A percentile compares a stretch with the other conserved stretches of the same genome.
Evolutionary conservation across 2,113 vertebrate species (phyloP).

Genomic region (Cottus gobio): DNA sequence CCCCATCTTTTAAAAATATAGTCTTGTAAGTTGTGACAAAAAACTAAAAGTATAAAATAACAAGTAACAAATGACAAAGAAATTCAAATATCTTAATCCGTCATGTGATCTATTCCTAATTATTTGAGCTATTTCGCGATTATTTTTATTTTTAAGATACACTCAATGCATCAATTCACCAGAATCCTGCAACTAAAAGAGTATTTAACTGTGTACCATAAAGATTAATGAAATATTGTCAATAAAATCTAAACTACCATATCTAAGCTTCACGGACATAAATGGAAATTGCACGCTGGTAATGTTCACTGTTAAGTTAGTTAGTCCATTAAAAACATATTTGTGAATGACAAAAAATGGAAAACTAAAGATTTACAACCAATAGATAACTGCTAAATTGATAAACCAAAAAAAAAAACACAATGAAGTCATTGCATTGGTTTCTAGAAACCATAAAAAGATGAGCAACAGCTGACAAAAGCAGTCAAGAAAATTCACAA

Average conservation of each 20-base stretch:
- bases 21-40: not conserved
- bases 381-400: no score
- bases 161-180: not conserved
- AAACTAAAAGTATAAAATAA: not conserved
- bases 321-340: not conserved
- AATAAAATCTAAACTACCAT: not conserved
- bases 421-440: not conserved
- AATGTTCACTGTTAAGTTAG: not conserved
- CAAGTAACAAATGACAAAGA: not conserved
- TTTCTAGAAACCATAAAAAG: not conserved
- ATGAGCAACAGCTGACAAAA: not conserved
- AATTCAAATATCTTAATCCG: not conserved
- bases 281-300: not conserved
- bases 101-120: not conserved
- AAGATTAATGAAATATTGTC: not conserved
- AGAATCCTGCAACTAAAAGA: not conserved
- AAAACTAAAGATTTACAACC: no score
- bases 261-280: not conserved
- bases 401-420: not conserved
- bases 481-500: constrained; percentile 5
- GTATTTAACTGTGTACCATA: not conserved
- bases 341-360: no score
- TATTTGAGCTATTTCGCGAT: not conserved
- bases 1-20: not conserved
- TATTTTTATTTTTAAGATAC: not conserved